phyloP scores from a whole-genome alignment of 2,888 invertebrate genomes.

The Crocallis elinguaria region DNA sequence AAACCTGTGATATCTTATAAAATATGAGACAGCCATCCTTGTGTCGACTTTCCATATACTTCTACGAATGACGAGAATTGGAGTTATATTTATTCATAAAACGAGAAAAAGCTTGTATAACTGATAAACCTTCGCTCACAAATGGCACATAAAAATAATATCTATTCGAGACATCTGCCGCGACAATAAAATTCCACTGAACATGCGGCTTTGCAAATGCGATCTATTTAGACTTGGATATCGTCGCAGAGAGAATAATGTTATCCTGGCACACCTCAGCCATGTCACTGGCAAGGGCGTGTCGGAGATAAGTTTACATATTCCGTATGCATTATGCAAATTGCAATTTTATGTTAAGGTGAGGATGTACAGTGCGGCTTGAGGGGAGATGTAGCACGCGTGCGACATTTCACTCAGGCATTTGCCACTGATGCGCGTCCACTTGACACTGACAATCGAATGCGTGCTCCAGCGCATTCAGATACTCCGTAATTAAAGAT shows the following conservation, averaged over 20 bases:
- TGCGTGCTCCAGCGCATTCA: slow-evolving; percentile 39
- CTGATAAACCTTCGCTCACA: slow-evolving; percentile 27
- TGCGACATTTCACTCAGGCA: slow-evolving; percentile 57
- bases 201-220: slow-evolving; percentile 72
- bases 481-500: slow-evolving; percentile 43
- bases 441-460: slow-evolving; percentile 51
- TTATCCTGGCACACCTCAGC: slow-evolving; percentile 80
- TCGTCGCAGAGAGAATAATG: slow-evolving; percentile 78
- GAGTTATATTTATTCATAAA: slow-evolving; percentile 30
- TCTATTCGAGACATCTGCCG: slow-evolving; percentile 47
- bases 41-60: slow-evolving; percentile 18
- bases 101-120: slow-evolving; percentile 28
- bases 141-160: slow-evolving; percentile 45
- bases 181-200: slow-evolving; percentile 61
- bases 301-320: slow-evolving; percentile 82
- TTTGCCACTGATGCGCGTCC: slow-evolving; percentile 55
- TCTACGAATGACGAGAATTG: slow-evolving; percentile 11
- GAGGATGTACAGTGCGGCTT: slow-evolving; percentile 40
- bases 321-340: slow-evolving; percentile 84
- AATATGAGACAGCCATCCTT: slow-evolving; percentile 10
- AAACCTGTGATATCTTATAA: slow-evolving; percentile 24
- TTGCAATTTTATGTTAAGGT: slow-evolving; percentile 82
- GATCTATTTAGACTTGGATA: slow-evolving; percentile 79
- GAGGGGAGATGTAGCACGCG: slow-evolving; percentile 44
- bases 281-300: slow-evolving; percentile 80